Percentiles rank a stretch among this genome's conserved stretches.
Conservation (phyloP, 2,797 vertebrate species). For the Sebastes kiyomatsui region DNA sequence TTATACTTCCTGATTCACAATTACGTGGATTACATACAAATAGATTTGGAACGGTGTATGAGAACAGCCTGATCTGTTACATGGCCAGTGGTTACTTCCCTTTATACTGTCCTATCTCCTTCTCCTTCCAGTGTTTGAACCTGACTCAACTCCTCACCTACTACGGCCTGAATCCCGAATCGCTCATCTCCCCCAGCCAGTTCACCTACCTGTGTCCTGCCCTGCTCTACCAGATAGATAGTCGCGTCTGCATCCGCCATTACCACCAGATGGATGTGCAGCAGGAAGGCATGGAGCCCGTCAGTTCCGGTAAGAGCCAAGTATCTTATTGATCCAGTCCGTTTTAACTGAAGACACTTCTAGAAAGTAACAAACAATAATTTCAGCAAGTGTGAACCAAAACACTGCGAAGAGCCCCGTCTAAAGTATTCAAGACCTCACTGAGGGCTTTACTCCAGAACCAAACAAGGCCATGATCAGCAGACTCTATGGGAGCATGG, state of each 20-base stretch:
- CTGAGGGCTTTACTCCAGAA: not conserved
- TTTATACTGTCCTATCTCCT: not conserved
- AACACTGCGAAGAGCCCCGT: not conserved
- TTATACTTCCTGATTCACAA: too few relatives aligned
- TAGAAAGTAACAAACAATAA: not conserved
- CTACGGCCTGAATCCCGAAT: slow-evolving; percentile 87
- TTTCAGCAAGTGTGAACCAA: not conserved
- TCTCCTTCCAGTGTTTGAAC: slow-evolving; percentile 90
- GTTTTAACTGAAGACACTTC: not conserved
- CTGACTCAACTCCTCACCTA: slow-evolving; percentile 91
- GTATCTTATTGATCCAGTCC: not conserved
- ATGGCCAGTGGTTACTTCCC: not conserved
- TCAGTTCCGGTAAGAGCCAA: slow-evolving; percentile 72
- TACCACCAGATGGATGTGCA: slow-evolving; percentile 86
- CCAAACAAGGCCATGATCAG: not conserved
- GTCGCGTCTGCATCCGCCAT: slow-evolving; percentile 93
- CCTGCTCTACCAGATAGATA: slow-evolving; percentile 96
- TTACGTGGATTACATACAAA: too few relatives aligned
- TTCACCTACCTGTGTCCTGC: slow-evolving; percentile 96
- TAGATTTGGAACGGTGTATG: too few relatives aligned
- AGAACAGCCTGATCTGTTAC: too few relatives aligned
- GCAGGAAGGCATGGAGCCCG: slow-evolving; percentile 76
- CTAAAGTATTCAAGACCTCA: not conserved
- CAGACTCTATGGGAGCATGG: not conserved
- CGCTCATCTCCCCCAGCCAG: slow-evolving; percentile 89